Base-by-base conservation (phyloP, 2,888 invertebrate genomes). In the Drosophila niveifrons region DNA sequence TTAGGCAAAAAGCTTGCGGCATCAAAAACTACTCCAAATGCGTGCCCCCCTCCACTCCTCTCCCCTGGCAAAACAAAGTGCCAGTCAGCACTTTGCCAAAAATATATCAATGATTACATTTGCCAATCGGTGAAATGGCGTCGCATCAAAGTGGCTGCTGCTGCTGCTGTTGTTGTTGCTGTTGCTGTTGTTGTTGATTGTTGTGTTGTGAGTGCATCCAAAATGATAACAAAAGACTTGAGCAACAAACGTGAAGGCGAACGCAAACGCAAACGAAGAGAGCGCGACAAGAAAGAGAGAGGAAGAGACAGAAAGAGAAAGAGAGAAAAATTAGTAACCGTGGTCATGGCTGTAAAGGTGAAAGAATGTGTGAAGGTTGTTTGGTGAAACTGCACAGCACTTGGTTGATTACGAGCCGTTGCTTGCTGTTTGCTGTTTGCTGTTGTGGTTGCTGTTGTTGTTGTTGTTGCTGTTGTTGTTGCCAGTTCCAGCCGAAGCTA, bases 291-390 rank as follows among this genome's bases (percentile, higher is more conserved):
- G 31, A 55, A 17, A 28, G 28, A 31, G 79, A 47, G 48, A 31
- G 47, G 10, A 34, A 58, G 28, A 50, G 58, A 34, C 48, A 52
- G 47, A 61, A 52, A 64, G 48, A 51, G 53, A 18, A 9, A 34
- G 70, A 48, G 53, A 34, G 67, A 70, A 53, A 63, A 55, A 81
- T 90, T 88, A 90, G 91, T 91, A 91, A 89, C 91, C 86, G 88
- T 91, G 91, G 91, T 91, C 91, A 91, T 91, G 91, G 91, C 87
- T 90, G 85, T 88, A 85, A 91, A 90, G 90, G 89, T 89, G 89
- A 91, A 90, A 88, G 91, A 90, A 91, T 90, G 91, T 90, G 91
- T 91, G 91, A 91, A 91, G 91, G 91, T 90, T 91, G 90, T 91
- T 91, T 90, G 82, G 89, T 86, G 90, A 91, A 90, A 91, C 80